These are phyloP conservation scores for Natator depressus DNA, from an alignment of 2,113 vertebrate genomes.

Conservation along the genomic window DNA sequence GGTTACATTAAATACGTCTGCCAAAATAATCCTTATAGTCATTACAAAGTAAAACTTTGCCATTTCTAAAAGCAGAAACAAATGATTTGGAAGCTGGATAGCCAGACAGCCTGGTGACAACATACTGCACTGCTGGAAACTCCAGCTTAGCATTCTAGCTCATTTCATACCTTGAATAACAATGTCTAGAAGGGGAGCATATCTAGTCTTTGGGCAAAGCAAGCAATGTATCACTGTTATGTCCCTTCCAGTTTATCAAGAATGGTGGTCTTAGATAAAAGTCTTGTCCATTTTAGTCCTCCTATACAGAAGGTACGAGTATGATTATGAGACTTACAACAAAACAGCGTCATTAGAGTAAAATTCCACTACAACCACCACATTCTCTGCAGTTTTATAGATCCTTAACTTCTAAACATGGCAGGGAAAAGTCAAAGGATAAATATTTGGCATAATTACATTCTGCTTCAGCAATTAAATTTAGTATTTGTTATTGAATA, in stretches of 20 bases:
- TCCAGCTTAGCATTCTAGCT: background rate
- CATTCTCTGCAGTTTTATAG: background rate
- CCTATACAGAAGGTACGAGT: background rate
- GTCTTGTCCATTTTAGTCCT: background rate
- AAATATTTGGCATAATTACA: accelerated
- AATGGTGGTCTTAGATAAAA: background rate
- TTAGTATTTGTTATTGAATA: no score
- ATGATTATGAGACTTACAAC: background rate
- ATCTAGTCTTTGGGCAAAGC: background rate
- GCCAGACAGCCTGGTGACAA: background rate
- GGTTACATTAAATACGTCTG: background rate
- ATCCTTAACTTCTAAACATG: background rate
- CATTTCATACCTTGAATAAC: background rate
- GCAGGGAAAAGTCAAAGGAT: accelerated
- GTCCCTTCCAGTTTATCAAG: background rate
- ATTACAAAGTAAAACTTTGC: background rate
- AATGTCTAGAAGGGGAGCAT: background rate
- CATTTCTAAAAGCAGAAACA: background rate
- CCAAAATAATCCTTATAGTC: background rate
- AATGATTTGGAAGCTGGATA: background rate
- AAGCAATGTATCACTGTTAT: background rate
- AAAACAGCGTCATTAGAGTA: background rate
- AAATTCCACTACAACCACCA: background rate
- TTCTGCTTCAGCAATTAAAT: accelerated
- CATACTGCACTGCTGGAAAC: background rate